Conservation (phyloP, 1,140 invertebrate genomes). For the Laupala kohalensis region DNA sequence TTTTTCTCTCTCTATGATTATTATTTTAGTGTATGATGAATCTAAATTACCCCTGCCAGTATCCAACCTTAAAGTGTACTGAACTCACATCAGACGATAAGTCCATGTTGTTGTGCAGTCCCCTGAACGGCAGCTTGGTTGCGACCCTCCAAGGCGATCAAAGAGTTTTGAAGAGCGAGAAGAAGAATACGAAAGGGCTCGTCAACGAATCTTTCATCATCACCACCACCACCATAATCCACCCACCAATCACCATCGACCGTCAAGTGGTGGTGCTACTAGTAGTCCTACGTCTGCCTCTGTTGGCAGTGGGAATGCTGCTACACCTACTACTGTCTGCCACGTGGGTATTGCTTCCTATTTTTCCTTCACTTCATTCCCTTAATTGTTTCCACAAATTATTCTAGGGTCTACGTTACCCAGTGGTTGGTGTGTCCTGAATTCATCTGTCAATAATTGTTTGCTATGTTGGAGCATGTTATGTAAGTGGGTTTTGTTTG, state of each 20-base stretch:
- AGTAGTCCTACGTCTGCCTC: not conserved
- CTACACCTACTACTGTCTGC: not conserved
- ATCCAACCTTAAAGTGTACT: too few species aligned
- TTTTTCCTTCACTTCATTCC: not conserved
- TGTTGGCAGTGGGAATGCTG: not conserved
- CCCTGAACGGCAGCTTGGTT: conserved; percentile 44
- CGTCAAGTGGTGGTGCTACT: not conserved
- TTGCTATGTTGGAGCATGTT: too few species aligned
- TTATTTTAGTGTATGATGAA: too few species aligned
- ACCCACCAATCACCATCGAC: not conserved
- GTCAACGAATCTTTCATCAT: conserved; percentile 68
- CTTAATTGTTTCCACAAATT: not conserved
- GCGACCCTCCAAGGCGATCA: conserved; percentile 50
- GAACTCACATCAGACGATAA: not conserved
- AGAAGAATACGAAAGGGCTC: conserved; percentile 70
- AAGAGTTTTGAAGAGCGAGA: conserved; percentile 86
- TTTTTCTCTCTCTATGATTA: too few species aligned
- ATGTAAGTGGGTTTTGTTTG: too few species aligned
- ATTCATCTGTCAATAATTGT: too few species aligned
- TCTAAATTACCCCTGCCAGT: too few species aligned
- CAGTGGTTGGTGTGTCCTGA: too few species aligned
- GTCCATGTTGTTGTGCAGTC: conserved; percentile 26
- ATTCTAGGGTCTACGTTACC: too few species aligned
- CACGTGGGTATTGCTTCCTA: not conserved
- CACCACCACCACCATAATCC: not conserved